Evolutionary conservation across 1,140 invertebrate genomes (phyloP), one percentile per base, ranked within the genome.

Genomic region (Drosophila guanche): DNA sequence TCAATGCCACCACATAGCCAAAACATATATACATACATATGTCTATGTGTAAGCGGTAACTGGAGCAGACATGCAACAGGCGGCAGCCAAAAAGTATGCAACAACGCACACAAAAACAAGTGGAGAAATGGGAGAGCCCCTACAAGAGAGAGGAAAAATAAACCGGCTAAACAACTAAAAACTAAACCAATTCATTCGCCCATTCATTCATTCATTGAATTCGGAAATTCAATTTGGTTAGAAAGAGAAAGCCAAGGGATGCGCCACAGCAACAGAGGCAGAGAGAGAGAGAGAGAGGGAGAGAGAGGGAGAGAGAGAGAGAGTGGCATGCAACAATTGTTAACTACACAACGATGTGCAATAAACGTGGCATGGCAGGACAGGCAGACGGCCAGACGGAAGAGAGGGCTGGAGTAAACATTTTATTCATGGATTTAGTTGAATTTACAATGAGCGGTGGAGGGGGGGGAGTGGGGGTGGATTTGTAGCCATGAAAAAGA

Each of bases 361-460:
- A 88, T 88, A 83, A 86, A 85, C 63, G 81, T 69, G 74, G 61
- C 80, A 27, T 56, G 40, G 58, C 63, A 62, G 52, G 61, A 23
- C 33, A 46, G 68, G n/a, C 56, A 52, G 52, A 16, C 42, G 16
- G 16, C 16, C 16, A 25, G 58, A 46, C 37, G 27, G 25, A 7
- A 16, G 27, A 46, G 10, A 27, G 12, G 33, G 54, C 48, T 56
- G 58, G 77, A 53, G 61, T 68, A 78, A 60, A 80, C 84, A 86
- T 86, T 86, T 86, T 86, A 86, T 86, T 86, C 81, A 86, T 86
- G 81, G 83, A 88, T 88, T 86, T 86, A 86, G 81, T 88, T 88
- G 81, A 86, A 86, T 86, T 86, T 88, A 61, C 81, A 86, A 86
- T 88, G 81, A 86, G 88, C 78, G 81, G 75, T 37, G 29, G 0